Conservation (phyloP, 2,113 vertebrate genomes). For the Oceanodroma tethys region DNA sequence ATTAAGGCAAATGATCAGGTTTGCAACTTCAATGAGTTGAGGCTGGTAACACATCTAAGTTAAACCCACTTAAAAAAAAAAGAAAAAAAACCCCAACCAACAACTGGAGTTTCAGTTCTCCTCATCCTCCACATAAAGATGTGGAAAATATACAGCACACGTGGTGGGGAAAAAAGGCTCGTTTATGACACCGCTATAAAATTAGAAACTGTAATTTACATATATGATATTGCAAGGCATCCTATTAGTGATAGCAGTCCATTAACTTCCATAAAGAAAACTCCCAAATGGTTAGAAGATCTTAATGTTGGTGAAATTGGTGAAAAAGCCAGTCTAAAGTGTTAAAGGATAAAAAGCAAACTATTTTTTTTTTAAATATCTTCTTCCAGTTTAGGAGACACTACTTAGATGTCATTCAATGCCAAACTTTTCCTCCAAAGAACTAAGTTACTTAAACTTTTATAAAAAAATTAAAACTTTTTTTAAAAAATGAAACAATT, state of each 20-base stretch:
- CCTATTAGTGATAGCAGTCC: neutral
- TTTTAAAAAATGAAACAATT: neutral
- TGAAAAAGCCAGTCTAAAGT: neutral
- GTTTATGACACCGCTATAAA: neutral
- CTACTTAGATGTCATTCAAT: rapidly evolving
- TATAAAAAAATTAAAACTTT: neutral
- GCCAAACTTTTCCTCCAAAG: neutral
- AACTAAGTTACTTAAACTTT: neutral
- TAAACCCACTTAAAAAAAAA: rapidly evolving
- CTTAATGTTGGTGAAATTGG: too few species aligned
- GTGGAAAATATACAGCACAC: rapidly evolving
- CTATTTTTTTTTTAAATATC: rapidly evolving
- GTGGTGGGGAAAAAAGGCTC: rapidly evolving
- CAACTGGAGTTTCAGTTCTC: neutral
- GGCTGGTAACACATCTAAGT: neutral
- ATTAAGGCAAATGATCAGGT: rapidly evolving
- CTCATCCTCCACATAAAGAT: neutral
- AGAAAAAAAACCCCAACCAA: neutral
- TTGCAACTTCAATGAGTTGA: neutral
- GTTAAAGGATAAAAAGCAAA: neutral
- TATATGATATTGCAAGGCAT: neutral
- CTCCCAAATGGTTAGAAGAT: rapidly evolving
- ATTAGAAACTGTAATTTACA: neutral
- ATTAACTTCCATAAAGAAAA: neutral
- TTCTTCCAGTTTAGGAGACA: neutral